Evolutionary conservation across 2,888 invertebrate species (phyloP).

Genomic region (Zaprionus lineosus): DNA sequence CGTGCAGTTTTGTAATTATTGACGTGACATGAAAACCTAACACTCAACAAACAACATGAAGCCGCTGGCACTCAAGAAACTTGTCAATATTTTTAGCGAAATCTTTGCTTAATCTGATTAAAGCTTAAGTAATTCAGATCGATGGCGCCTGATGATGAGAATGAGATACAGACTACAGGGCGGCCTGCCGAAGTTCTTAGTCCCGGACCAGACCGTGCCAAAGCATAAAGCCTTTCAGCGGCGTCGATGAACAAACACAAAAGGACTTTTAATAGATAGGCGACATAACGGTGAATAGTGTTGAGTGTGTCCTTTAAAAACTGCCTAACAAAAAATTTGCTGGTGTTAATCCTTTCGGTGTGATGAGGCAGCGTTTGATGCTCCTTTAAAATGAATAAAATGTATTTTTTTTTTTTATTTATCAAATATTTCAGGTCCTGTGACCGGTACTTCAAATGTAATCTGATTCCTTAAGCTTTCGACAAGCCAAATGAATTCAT

Average conservation of each 20-base stretch:
- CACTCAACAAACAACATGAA: conserved; percentile 19
- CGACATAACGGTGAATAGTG: conserved; percentile 49
- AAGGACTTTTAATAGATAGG: conserved; percentile 32
- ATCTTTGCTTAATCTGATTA: too few species aligned
- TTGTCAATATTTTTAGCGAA: conserved; percentile 8
- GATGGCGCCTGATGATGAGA: too few species aligned
- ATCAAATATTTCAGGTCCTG: conserved; percentile 38
- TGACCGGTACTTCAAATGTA: conserved; percentile 4
- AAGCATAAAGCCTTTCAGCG: too few species aligned
- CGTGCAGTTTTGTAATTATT: conserved; percentile 57
- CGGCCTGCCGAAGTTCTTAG: too few species aligned
- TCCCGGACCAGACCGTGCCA: too few species aligned
- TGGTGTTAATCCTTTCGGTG: too few species aligned
- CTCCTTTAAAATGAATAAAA: not conserved
- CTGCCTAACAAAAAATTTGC: too few species aligned
- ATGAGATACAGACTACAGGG: too few species aligned
- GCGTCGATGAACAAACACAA: conserved; percentile 14
- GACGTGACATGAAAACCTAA: conserved; percentile 31
- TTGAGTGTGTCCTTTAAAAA: conserved; percentile 1
- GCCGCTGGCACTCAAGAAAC: conserved; percentile 6
- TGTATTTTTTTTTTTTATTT: not conserved
- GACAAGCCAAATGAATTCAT: conserved; percentile 18
- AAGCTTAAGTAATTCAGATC: too few species aligned
- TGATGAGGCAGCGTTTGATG: too few species aligned
- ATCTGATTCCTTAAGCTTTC: conserved; percentile 9